Conservation (phyloP, 2,888 invertebrate species). For the Callinectes sapidus region DNA sequence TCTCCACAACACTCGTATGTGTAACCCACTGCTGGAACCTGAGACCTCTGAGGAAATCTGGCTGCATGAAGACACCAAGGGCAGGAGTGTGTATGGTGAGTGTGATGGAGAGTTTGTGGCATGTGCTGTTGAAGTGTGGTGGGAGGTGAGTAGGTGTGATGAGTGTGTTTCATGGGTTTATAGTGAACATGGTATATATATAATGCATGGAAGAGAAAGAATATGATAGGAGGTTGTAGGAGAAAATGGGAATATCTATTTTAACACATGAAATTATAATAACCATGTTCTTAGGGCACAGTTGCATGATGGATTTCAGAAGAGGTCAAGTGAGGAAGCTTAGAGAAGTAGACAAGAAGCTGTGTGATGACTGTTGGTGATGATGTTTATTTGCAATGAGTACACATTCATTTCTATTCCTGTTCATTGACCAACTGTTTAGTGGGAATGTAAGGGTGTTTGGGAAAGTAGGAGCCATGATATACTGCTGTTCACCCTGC, state of each 20-base stretch:
- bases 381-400: not conserved
- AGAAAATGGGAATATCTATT: not conserved
- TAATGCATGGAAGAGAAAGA: too few relatives aligned
- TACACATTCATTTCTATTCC: not conserved
- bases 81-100: constrained; percentile 58
- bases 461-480: not conserved
- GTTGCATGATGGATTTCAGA: not conserved
- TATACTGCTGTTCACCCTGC: not conserved
- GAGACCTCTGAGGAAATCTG: constrained; percentile 79
- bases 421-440: not conserved
- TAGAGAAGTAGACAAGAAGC: not conserved
- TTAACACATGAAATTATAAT: not conserved
- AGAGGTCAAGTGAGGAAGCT: not conserved
- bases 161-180: too few relatives aligned
- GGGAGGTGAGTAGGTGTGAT: not conserved
- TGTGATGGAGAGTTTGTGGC: not conserved
- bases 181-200: too few relatives aligned
- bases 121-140: not conserved
- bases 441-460: not conserved
- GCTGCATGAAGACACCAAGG: constrained; percentile 74
- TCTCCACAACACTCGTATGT: constrained; percentile 82
- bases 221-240: not conserved
- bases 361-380: not conserved
- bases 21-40: constrained; percentile 82
- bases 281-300: too few relatives aligned